Conservation (phyloP, 2,888 invertebrate species). For the Euphydryas editha region DNA sequence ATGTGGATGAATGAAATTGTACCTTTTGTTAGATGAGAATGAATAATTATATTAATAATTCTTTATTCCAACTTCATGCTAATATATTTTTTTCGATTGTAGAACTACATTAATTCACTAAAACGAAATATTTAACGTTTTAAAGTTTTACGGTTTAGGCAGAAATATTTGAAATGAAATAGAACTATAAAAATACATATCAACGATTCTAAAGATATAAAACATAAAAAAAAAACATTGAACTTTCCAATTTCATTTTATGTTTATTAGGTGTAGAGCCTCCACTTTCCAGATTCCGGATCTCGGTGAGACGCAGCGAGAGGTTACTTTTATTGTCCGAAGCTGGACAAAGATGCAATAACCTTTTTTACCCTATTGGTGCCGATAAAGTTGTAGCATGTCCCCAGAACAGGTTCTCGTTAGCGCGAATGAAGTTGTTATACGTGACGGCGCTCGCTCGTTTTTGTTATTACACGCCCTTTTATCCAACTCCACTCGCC, state of each 20-base stretch:
- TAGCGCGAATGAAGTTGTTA: constrained; percentile 80
- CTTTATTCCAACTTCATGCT: too few species aligned
- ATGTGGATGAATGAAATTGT: constrained; percentile 47
- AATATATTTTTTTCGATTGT: too few species aligned
- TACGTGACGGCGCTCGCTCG: constrained; percentile 66
- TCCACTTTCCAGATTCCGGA: neutral
- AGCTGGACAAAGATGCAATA: constrained; percentile 33
- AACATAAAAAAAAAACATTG: constrained; percentile 1
- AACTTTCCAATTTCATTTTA: constrained; percentile 13
- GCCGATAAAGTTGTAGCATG: constrained; percentile 45
- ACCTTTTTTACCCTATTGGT: constrained; percentile 39
- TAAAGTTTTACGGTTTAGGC: neutral
- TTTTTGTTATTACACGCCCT: constrained; percentile 56
- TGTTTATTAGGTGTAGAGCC: constrained; percentile 19
- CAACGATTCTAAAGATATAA: neutral
- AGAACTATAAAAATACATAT: neutral
- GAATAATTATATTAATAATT: constrained; percentile 77
- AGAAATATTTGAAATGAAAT: neutral
- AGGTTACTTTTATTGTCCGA: constrained; percentile 19
- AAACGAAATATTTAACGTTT: neutral
- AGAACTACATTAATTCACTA: too few species aligned
- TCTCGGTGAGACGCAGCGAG: constrained; percentile 14
- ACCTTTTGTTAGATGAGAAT: constrained; percentile 34
- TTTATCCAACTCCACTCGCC: constrained; percentile 44
- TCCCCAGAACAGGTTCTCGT: constrained; percentile 64